Conservation (phyloP, 1,140 invertebrate species). For the Trypoxylus dichotomus region DNA sequence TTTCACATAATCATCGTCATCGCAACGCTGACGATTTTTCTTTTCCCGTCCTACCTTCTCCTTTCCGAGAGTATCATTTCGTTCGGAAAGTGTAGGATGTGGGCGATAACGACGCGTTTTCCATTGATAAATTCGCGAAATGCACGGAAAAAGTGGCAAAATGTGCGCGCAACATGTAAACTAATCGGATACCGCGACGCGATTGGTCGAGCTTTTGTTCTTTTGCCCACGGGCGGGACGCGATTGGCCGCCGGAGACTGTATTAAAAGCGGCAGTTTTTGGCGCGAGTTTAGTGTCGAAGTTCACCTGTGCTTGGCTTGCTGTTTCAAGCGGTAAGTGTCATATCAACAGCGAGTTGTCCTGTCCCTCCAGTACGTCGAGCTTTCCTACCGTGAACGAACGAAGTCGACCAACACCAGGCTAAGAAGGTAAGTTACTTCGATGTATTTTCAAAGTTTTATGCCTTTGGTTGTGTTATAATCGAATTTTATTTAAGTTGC, state of each 20-base stretch:
- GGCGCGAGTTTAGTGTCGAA: conserved; percentile 10
- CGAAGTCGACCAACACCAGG: not conserved
- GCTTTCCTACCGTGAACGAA: not conserved
- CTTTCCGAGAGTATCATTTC: not conserved
- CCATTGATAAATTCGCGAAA: conserved; percentile 17
- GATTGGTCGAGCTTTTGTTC: conserved; percentile 18
- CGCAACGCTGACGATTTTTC: not conserved
- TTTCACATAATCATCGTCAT: not conserved
- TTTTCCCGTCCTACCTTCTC: not conserved
- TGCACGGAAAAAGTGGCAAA: not conserved
- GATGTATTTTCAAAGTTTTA: too few species aligned
- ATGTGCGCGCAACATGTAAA: not conserved
- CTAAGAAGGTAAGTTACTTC: not conserved
- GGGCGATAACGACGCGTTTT: not conserved
- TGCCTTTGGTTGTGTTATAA: too few species aligned
- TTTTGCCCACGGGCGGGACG: not conserved
- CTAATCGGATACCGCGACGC: not conserved
- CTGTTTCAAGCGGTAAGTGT: not conserved
- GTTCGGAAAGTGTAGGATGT: not conserved
- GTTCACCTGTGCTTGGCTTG: conserved; percentile 10
- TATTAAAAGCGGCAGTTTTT: not conserved
- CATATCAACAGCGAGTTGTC: not conserved
- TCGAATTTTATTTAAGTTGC: too few species aligned
- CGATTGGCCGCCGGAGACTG: not conserved
- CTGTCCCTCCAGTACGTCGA: not conserved